Base-by-base conservation (phyloP, 2,797 vertebrate genomes). In the Poecilia picta region DNA sequence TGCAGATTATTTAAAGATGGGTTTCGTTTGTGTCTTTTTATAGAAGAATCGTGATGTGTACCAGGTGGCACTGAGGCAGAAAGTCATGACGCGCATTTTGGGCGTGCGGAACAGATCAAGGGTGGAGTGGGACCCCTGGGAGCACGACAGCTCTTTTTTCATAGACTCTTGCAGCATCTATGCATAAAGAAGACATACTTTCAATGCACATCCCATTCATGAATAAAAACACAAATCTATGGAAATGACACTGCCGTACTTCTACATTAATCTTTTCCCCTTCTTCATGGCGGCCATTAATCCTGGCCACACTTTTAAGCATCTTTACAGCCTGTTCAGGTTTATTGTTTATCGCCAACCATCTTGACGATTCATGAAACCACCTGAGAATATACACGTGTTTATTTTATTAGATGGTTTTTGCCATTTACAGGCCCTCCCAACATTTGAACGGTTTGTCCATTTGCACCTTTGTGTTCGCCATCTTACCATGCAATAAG, bases 311-410 rank as follows among this genome's bases (percentile, higher is more conserved):
- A 41, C 85, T 90, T 76, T 87, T 88, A 8, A 98, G 96, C 82
- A 95, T 95, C 88, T 89, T 89, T 43, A 97, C 72, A 0, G 97
- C 97, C 36, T 88, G 45, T 23, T 97, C 95, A 0, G 95, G 57
- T 74, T 95, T 95, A 57, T 94, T 94, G 0, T 86, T 96, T 47
- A 97, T 84, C 6, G 96, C 95, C 47, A 98, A 92, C 97, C 97
- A 98, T n/a, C 97, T 94, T 23, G 96, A 94, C 0, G 97, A 97
- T 88, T 98, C 97, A 36, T 94, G 95, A 73, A 97, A 95, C 97
- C 97, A 97, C 97, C 97, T 97, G 91, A 49, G 5, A 39, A 62
- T 41, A 73, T 8, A 7, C 68, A 15, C 1, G 6, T 16, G 23
- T 43, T 43, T 45, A n/a, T 71, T 45, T 43, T 15, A 15, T 43